These are phyloP conservation scores for Gymnocheta viridis DNA, from an alignment of 2,888 invertebrate species.

Conservation along the genomic window DNA sequence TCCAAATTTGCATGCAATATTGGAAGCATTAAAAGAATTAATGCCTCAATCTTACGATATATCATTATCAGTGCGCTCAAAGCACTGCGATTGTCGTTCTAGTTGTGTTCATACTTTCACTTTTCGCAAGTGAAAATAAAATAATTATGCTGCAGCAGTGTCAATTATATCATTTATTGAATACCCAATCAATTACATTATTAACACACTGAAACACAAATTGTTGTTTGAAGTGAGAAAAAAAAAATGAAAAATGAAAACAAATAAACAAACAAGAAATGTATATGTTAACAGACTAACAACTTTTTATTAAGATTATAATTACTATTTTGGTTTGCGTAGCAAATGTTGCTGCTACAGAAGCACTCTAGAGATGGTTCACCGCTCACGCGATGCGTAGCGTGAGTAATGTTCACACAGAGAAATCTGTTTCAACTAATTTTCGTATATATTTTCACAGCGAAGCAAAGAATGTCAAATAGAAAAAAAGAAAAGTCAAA, in stretches of 20 bases:
- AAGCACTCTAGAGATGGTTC: neutral
- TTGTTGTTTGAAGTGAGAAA: neutral
- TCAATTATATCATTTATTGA: constrained; percentile 15
- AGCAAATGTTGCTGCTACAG: neutral
- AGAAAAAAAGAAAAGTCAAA: no score
- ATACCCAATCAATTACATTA: constrained; percentile 23
- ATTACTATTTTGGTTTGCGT: neutral
- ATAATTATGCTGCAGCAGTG: neutral
- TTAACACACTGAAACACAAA: constrained; percentile 47
- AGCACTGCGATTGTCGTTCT: no score
- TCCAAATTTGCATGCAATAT: no score
- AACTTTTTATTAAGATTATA: constrained; percentile 35
- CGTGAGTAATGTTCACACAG: no score
- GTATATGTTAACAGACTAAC: constrained; percentile 49
- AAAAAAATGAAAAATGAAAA: neutral
- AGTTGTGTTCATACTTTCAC: neutral
- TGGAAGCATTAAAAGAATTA: no score
- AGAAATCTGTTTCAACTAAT: no score
- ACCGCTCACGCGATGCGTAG: neutral
- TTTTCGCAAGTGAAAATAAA: neutral
- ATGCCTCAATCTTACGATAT: no score
- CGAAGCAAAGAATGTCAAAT: no score
- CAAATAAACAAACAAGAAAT: constrained; percentile 30
- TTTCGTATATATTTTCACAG: no score
- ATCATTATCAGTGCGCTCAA: no score